These are phyloP conservation scores for Heterotis niloticus DNA, from an alignment of 2,113 vertebrate species.

Conservation along the genomic window DNA sequence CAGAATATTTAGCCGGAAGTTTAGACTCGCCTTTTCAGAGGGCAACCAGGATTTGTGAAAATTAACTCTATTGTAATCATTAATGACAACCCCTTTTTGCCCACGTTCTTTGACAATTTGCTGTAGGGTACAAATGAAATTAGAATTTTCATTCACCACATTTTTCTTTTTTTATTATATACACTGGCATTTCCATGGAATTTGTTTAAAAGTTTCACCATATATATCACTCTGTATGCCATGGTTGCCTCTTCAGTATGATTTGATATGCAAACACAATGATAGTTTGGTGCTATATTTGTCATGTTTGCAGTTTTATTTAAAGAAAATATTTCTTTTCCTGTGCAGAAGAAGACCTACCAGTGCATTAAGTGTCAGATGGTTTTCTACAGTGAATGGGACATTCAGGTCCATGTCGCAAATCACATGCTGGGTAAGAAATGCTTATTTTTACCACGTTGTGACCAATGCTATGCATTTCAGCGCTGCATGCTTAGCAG, in stretches of 20 bases:
- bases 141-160: too few relatives aligned
- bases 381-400: slow-evolving; percentile 99
- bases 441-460: neutral
- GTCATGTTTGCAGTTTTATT: neutral
- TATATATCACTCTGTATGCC: too few relatives aligned
- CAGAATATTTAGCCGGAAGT: neutral
- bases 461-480: neutral
- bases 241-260: too few relatives aligned
- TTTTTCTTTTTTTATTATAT: too few relatives aligned
- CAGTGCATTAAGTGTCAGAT: slow-evolving; percentile 99
- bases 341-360: slow-evolving; percentile 94
- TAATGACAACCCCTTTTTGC: too few relatives aligned
- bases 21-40: neutral
- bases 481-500: neutral
- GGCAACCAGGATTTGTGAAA: too few relatives aligned
- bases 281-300: neutral
- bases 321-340: slow-evolving; percentile 24
- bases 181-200: too few relatives aligned
- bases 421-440: slow-evolving; percentile 99
- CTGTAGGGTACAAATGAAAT: too few relatives aligned
- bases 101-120: too few relatives aligned
- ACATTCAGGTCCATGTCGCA: slow-evolving; percentile 98
- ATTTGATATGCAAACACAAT: too few relatives aligned
- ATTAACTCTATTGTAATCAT: too few relatives aligned
- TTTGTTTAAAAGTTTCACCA: too few relatives aligned